A percentile compares a stretch with the other conserved stretches of the same genome.
Conservation (phyloP, 2,797 vertebrate species). For the Holocentrus rufus region DNA sequence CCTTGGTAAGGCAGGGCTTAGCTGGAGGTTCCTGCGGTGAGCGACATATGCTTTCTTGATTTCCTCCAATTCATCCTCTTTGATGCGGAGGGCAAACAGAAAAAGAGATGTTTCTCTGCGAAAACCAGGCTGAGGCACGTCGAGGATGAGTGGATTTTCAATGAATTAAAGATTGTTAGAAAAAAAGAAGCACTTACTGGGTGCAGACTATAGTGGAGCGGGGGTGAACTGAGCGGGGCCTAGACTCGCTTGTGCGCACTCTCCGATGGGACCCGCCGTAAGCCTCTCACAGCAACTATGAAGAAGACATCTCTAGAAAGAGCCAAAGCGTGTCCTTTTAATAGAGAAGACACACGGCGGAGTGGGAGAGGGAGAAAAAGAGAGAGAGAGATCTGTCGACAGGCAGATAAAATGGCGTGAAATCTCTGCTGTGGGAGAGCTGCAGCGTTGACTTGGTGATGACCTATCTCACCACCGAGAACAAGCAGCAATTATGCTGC, state of each 20-base stretch:
- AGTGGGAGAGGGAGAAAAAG: not conserved
- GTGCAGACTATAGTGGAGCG: slow-evolving; percentile 10
- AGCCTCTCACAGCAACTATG: slow-evolving; percentile 36
- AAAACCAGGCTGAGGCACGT: slow-evolving; percentile 39
- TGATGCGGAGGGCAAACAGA: slow-evolving; percentile 54
- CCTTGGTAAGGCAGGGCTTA: slow-evolving; percentile 35
- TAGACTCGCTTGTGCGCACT: slow-evolving; percentile 20
- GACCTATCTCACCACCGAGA: slow-evolving; percentile 76
- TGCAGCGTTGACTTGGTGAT: slow-evolving; percentile 59
- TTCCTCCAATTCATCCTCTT: slow-evolving; percentile 54
- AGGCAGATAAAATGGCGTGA: slow-evolving; percentile 66
- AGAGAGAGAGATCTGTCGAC: slow-evolving; percentile 61
- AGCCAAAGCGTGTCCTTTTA: slow-evolving; percentile 73
- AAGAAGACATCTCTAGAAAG: slow-evolving; percentile 57
- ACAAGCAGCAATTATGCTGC: slow-evolving; percentile 80
- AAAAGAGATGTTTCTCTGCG: slow-evolving; percentile 56
- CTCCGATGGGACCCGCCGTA: slow-evolving; percentile 42
- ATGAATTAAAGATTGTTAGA: slow-evolving; percentile 58
- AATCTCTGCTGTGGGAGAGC: slow-evolving; percentile 74
- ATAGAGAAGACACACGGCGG: slow-evolving; percentile 39
- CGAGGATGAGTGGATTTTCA: slow-evolving; percentile 56
- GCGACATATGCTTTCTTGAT: slow-evolving; percentile 58
- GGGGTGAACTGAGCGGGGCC: slow-evolving; percentile 37
- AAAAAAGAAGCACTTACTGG: slow-evolving; percentile 58
- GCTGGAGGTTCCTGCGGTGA: slow-evolving; percentile 41